Conservation (phyloP, 2,888 invertebrate species). For the Machimus rusticus region DNA sequence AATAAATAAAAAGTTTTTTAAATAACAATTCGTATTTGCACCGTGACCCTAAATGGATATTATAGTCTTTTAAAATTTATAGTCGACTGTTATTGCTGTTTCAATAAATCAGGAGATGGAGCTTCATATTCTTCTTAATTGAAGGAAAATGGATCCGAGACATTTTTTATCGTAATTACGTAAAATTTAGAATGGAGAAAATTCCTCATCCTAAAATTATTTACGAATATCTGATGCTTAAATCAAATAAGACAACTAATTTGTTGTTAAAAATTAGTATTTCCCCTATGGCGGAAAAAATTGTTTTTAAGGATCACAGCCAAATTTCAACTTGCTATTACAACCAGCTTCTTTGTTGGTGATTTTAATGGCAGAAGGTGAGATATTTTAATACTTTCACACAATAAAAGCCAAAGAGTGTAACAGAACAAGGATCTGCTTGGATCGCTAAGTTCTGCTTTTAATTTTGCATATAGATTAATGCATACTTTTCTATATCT, state of each 20-base stretch:
- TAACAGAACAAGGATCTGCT: too few relatives aligned
- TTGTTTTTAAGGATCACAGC: background rate
- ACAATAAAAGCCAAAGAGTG: background rate
- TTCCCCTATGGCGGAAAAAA: background rate
- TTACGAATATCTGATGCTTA: background rate
- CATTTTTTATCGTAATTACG: background rate
- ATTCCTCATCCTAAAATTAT: background rate
- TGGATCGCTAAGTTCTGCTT: too few relatives aligned
- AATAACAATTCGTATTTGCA: background rate
- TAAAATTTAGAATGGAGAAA: background rate
- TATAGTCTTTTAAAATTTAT: background rate
- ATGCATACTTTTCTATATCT: too few relatives aligned
- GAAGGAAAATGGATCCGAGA: background rate
- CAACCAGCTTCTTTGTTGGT: background rate
- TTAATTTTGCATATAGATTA: too few relatives aligned
- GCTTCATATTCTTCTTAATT: background rate
- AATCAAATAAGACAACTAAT: background rate
- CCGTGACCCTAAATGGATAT: background rate
- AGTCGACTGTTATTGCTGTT: background rate
- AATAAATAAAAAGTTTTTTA: background rate
- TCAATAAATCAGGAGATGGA: background rate
- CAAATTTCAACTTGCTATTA: background rate
- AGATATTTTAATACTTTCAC: background rate
- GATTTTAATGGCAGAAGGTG: background rate
- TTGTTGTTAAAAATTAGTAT: background rate